Conservation (phyloP, 1,140 invertebrate genomes). For the Aphis gossypii region DNA sequence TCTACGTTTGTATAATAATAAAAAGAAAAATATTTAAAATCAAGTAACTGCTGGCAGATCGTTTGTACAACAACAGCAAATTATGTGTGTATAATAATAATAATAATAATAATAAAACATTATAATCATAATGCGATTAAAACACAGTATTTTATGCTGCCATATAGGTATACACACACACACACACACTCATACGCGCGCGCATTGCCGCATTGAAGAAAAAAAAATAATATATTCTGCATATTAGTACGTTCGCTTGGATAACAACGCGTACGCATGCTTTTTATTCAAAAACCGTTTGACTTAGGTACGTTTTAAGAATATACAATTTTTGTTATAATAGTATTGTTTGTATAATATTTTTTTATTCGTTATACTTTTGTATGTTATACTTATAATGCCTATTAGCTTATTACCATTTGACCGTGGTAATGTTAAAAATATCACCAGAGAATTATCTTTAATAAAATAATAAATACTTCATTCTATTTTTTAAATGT, state of each 20-base stretch:
- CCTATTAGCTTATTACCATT: background rate
- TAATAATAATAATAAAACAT: background rate
- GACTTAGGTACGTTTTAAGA: background rate
- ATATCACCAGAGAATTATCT: background rate
- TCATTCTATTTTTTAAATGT: background rate
- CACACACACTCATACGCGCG: background rate
- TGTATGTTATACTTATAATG: background rate
- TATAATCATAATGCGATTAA: conserved; percentile 16
- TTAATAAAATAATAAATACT: background rate
- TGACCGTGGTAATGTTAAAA: background rate
- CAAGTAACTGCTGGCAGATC: background rate
- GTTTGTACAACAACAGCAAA: background rate
- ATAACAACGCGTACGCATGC: conserved; percentile 3
- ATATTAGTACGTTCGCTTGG: background rate
- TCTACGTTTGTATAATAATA: background rate
- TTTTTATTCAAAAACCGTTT: background rate
- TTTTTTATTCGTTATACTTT: background rate
- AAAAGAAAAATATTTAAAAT: background rate
- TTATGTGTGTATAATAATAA: background rate
- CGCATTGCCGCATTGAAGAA: background rate
- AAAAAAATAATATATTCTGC: background rate
- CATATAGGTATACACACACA: background rate
- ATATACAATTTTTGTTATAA: background rate
- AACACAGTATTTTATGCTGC: background rate
- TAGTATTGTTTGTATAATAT: background rate